phyloP scores from a whole-genome alignment of 1,140 invertebrate species.

The Pseudomyrmex sp. region DNA sequence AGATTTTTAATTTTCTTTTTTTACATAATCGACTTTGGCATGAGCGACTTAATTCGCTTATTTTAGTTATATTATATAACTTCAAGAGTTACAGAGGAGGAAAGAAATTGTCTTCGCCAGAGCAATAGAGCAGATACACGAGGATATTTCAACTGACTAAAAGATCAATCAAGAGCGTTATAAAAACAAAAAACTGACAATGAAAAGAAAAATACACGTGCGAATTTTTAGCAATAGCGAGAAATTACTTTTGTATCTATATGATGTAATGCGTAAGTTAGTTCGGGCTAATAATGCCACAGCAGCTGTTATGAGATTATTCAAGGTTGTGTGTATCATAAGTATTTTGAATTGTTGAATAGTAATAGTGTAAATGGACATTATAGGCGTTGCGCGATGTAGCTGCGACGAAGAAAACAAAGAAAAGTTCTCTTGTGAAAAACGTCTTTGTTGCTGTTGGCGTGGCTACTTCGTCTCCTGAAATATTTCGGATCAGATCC shows the following conservation, averaged over 20 bases:
- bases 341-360: constrained; percentile 85
- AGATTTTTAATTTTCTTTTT: no score
- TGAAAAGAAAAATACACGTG: neutral
- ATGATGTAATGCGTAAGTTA: constrained; percentile 77
- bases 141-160: neutral
- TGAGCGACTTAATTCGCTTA: neutral
- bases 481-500: constrained; percentile 61
- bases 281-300: constrained; percentile 76
- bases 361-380: constrained; percentile 77
- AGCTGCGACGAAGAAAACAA: constrained; percentile 17
- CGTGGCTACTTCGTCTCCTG: constrained; percentile 58
- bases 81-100: neutral
- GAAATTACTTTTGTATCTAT: constrained; percentile 79
- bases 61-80: constrained; percentile 17
- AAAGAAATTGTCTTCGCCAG: neutral
- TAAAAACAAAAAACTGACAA: neutral
- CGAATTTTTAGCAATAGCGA: constrained; percentile 67
- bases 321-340: constrained; percentile 85
- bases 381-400: constrained; percentile 64
- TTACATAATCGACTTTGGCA: neutral
- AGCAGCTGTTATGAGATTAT: constrained; percentile 85
- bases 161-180: constrained; percentile 19
- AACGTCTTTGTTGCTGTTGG: constrained; percentile 3
- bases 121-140: neutral
- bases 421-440: neutral